Base-by-base conservation (phyloP, 2,888 invertebrate genomes). In the Onthophagus sagittarius region DNA sequence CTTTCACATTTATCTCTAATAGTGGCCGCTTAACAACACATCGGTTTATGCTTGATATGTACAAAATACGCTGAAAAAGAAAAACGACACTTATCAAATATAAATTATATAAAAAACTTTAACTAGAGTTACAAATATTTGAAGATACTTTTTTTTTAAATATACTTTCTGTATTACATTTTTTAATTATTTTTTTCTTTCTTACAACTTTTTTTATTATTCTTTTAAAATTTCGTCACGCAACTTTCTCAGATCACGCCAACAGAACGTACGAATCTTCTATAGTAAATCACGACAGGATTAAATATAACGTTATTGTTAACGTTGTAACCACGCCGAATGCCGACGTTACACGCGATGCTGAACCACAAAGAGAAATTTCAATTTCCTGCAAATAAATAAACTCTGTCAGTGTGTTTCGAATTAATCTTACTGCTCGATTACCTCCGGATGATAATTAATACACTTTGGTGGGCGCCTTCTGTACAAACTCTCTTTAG, bases 391-490 rank as follows among this genome's bases (percentile, higher is more conserved):
- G 83, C 39, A 85, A 84, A 71, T 74, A 73, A 75, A 74, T 62
- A 70, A 53, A n/a, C n/a, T n/a, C n/a, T n/a, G n/a, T n/a, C n/a
- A n/a, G n/a, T n/a, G n/a, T n/a, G n/a, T n/a, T n/a, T n/a, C n/a
- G n/a, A n/a, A n/a, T n/a, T n/a, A n/a, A 63, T 63, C 14, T 63
- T 63, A 23, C 23, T 23, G 1, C 23, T 23, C 23, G 23, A 23
- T 53, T 53, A 91, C 94, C 88, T 95, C 94, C 4, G 95, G 95
- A 85, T 96, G 96, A 85, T 95, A 96, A 78, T 93, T 95, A 84
- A 94, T 93, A 86, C 96, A 96, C 83, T 92, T 92, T 81, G 91
- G 89, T 71, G 92, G 92, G 78, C 94, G 88, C 75, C 92, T 90
- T 75, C 94, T 90, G 81, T 92, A 93, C 79, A 93, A 88, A 77